Evolutionary conservation across 2,888 invertebrate genomes (phyloP).

Genomic region (Bombylius discolor): DNA sequence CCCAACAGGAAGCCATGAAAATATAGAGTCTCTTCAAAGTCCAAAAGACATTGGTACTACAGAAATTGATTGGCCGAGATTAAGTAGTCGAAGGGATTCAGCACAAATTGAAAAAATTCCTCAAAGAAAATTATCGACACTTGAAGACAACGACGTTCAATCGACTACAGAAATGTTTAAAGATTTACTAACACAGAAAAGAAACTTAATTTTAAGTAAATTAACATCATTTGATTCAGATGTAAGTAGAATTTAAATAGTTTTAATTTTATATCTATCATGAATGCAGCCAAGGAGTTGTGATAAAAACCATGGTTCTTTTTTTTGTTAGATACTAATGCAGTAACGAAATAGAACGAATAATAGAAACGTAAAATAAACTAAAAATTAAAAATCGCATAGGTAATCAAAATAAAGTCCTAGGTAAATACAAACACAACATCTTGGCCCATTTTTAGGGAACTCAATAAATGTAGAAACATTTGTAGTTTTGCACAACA

Average conservation of each 20-base stretch:
- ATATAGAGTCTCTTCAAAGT: conserved; percentile 47
- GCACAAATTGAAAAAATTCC: conserved; percentile 26
- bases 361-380: too few relatives aligned
- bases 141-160: conserved; percentile 52
- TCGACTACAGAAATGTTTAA: conserved; percentile 86
- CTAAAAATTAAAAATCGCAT: too few relatives aligned
- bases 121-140: conserved; percentile 48
- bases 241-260: conserved; percentile 44
- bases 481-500: too few relatives aligned
- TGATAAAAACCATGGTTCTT: not conserved
- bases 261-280: too few relatives aligned
- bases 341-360: too few relatives aligned
- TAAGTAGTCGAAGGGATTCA: conserved; percentile 28
- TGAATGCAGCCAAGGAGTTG: too few relatives aligned
- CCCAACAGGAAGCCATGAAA: conserved; percentile 56
- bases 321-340: too few relatives aligned
- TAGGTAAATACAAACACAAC: too few relatives aligned
- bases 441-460: too few relatives aligned
- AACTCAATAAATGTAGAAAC: too few relatives aligned
- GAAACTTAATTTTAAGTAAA: conserved; percentile 73
- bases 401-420: too few relatives aligned
- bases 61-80: too few relatives aligned
- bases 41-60: conserved; percentile 38
- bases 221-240: conserved; percentile 84
- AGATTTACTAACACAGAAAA: conserved; percentile 85